phyloP scores from a whole-genome alignment of 2,797 vertebrate species.

The Poecilia picta region DNA sequence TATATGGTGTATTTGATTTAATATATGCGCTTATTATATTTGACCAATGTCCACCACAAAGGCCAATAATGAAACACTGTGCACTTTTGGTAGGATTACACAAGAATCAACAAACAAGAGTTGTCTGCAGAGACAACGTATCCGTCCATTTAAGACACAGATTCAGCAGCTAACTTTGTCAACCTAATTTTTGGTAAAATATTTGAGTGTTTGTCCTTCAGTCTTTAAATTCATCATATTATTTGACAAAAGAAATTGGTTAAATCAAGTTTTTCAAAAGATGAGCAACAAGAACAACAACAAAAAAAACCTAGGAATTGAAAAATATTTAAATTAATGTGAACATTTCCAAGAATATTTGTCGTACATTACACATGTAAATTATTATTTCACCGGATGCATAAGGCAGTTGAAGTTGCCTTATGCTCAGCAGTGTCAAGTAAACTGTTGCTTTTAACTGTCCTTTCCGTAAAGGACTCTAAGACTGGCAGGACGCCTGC shows the following conservation, averaged over 20 bases:
- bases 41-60: neutral
- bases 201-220: neutral
- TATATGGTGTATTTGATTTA: neutral
- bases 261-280: neutral
- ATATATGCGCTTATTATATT: neutral
- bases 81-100: neutral
- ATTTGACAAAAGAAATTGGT: neutral
- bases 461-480: slow-evolving; percentile 67
- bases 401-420: slow-evolving; percentile 2
- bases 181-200: neutral
- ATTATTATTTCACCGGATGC: slow-evolving; percentile 19
- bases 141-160: neutral
- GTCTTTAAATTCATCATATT: neutral
- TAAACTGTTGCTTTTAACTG: slow-evolving; percentile 73
- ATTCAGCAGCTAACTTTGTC: neutral
- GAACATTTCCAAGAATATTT: neutral
- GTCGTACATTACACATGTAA: slow-evolving; percentile 11
- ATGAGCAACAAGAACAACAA: neutral
- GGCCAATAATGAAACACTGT: neutral
- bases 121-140: neutral
- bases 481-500: slow-evolving; percentile 55
- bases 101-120: neutral
- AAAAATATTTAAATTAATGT: neutral
- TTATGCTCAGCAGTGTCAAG: slow-evolving; percentile 34
- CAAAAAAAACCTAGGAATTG: neutral